Evolutionary conservation across 2,888 invertebrate genomes (phyloP).

Genomic region (Argyresthia albistria): DNA sequence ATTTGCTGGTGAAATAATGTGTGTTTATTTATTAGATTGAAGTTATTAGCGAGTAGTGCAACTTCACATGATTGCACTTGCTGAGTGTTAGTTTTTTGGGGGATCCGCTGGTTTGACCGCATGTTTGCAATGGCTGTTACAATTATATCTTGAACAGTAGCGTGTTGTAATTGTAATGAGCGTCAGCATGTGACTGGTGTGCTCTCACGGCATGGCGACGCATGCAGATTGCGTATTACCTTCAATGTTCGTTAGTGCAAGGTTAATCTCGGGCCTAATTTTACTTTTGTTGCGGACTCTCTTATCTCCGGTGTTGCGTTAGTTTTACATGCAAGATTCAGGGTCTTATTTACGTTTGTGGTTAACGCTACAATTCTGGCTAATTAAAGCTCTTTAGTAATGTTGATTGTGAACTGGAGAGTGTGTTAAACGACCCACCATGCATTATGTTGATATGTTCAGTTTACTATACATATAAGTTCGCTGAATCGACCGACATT

Average conservation of each 20-base stretch:
- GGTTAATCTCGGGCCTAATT: constrained; percentile 16
- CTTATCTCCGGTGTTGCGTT: too few relatives aligned
- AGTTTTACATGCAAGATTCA: too few relatives aligned
- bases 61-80: background rate
- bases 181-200: background rate
- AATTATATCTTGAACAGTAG: constrained; percentile 14
- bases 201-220: background rate
- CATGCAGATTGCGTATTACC: background rate
- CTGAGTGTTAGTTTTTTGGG: background rate
- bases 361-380: too few relatives aligned
- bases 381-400: too few relatives aligned
- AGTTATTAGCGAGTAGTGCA: background rate
- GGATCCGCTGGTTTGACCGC: background rate
- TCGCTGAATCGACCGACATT: too few relatives aligned
- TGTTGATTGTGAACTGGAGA: too few relatives aligned
- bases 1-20: constrained; percentile 28
- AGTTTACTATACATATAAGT: too few relatives aligned
- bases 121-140: background rate
- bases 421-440: too few relatives aligned
- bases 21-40: background rate
- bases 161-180: constrained; percentile 23
- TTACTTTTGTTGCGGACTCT: background rate
- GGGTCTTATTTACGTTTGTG: too few relatives aligned
- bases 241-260: constrained; percentile 25
- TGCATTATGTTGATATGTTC: too few relatives aligned